A percentile compares a stretch with the other conserved stretches of the same genome.
These are phyloP conservation scores for Epirrhoe alternata DNA, from an alignment of 2,888 invertebrate genomes.

Conservation along the genomic window DNA sequence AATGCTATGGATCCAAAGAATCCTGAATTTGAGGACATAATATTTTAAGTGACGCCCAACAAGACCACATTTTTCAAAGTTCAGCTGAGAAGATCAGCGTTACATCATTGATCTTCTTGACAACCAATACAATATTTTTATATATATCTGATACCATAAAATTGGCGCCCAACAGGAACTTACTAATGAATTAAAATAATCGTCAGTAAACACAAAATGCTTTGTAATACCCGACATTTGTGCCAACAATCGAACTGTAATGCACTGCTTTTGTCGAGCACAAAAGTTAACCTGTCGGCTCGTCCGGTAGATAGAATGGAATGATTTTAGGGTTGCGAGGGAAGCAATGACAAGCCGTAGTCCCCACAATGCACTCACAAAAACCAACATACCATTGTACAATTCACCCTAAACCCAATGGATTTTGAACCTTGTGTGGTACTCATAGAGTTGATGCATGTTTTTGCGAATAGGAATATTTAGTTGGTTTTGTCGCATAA, in stretches of 20 bases:
- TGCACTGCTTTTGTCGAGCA: slow-evolving; percentile 79
- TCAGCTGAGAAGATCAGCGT: no score
- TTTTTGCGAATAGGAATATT: slow-evolving; percentile 23
- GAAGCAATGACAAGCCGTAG: slow-evolving; percentile 81
- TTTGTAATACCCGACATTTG: slow-evolving; percentile 82
- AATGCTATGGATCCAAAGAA: background rate
- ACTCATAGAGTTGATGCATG: slow-evolving; percentile 34
- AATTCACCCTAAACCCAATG: slow-evolving; percentile 22
- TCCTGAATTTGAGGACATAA: no score
- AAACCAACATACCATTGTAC: slow-evolving; percentile 48
- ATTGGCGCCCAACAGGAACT: slow-evolving; percentile 49
- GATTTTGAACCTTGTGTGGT: slow-evolving; percentile 46
- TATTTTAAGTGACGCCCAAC: no score
- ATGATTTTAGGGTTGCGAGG: slow-evolving; percentile 83
- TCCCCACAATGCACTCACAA: slow-evolving; percentile 72
- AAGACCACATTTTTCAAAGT: no score
- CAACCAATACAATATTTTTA: no score
- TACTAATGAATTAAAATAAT: slow-evolving; percentile 64
- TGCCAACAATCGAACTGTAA: slow-evolving; percentile 81
- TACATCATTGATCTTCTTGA: no score
- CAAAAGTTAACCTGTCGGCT: slow-evolving; percentile 84
- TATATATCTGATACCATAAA: background rate
- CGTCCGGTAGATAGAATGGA: slow-evolving; percentile 77
- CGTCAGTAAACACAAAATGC: slow-evolving; percentile 73
- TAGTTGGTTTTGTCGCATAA: slow-evolving; percentile 56